Conservation (phyloP, 2,113 vertebrate genomes). For the Bos taurus region ARS-UCD2.0 NC_037357.1:12626501-12627000, state of each 20-base stretch:
- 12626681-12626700: not conserved
- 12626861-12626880: not conserved
- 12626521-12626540: not conserved
- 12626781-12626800: not conserved
- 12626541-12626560: not conserved
- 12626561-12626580: not conserved
- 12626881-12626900: not conserved
- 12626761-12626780: not conserved
- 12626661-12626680: not conserved
- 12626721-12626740: not conserved
- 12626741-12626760: not conserved
- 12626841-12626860: not conserved
- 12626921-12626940: not conserved
- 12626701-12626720: not conserved
- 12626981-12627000: not conserved
- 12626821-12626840: not conserved
- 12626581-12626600: not conserved
- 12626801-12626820: not conserved
- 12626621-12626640: not conserved
- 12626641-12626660: not conserved
- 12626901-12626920: not conserved
- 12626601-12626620: not conserved
- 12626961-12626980: not conserved
- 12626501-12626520: not conserved
- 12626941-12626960: not conserved